Evolutionary conservation across 2,888 invertebrate species (phyloP).

Genomic region (Melanotus villosus): DNA sequence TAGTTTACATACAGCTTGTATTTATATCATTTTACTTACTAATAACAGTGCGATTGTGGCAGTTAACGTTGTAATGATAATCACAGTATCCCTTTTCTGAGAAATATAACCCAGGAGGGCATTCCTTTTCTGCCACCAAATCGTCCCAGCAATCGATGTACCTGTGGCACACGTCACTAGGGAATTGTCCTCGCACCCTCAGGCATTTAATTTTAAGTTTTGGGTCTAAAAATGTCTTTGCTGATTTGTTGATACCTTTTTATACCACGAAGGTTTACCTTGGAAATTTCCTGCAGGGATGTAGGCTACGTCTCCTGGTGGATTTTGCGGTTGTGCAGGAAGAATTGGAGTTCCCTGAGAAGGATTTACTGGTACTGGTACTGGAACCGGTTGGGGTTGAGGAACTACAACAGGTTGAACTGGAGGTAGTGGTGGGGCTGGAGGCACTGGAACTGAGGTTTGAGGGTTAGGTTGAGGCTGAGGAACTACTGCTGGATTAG

Average conservation of each 20-base stretch:
- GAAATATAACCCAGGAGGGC: constrained; percentile 76
- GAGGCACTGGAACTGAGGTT: too few relatives aligned
- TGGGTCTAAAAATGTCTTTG: constrained; percentile 2
- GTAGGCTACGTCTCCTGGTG: not conserved
- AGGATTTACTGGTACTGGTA: not conserved
- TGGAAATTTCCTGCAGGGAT: too few relatives aligned
- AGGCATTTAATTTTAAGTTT: constrained; percentile 63
- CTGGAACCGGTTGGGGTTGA: not conserved
- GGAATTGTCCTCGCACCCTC: constrained; percentile 74
- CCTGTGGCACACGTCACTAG: constrained; percentile 74
- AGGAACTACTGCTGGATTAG: not conserved
- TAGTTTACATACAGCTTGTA: too few relatives aligned
- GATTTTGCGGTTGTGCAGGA: not conserved
- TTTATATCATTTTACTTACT: constrained; percentile 27
- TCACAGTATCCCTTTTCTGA: constrained; percentile 76
- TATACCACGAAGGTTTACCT: too few relatives aligned
- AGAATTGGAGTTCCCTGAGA: not conserved
- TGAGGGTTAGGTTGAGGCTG: not conserved
- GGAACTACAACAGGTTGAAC: not conserved
- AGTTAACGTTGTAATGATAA: constrained; percentile 76
- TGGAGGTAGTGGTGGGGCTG: not conserved
- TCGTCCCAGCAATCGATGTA: constrained; percentile 83
- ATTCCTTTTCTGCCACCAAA: constrained; percentile 76
- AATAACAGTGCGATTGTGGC: constrained; percentile 69
- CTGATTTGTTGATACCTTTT: not conserved